Base-by-base conservation (phyloP, 2,888 invertebrate species). In the Anorthoa munda region DNA sequence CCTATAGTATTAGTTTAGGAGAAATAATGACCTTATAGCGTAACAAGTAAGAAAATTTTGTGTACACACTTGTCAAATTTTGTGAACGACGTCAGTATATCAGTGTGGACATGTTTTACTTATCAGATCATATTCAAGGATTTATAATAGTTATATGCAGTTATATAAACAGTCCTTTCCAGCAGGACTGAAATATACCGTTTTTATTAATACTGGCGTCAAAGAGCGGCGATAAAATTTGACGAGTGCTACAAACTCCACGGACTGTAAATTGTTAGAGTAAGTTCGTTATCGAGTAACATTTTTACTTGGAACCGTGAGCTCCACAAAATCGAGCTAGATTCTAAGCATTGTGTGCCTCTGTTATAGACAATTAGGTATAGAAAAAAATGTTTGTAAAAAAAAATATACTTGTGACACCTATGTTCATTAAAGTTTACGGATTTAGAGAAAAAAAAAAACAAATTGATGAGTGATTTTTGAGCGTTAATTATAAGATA, bases 331-430 rank as follows among this genome's bases (percentile, higher is more conserved):
- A 86, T 81, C 81, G 91, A 90, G 90, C 89, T 94, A 94, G 93
- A 87, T 90, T 91, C 80, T 95, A 96, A 95, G 95, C 87, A 95
- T 94, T 92, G 95, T 94, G 96, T 96, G 96, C 96, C 96, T 95
- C 95, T 92, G 94, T 95, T 96, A 95, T 93, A 95, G 94, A 92
- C 86, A 87, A 88, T 90, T 94, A 94, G 90, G 61, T 82, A 88
- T 92, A 92, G 88, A 60, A 46, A 64, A 89, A 81, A 87, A 81
- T 83, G 87, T 92, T 91, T 85, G 89, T 89, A 86, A 87, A 69
- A 85, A 87, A 61, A 83, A 87, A 84, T 86, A 86, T 90, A 85
- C 85, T 84, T 87, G 88, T 87, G 87, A 81, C 84, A 85, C 88
- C 83, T 87, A 87, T 88, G 87, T 82, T 90, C 88, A 87, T 85